A percentile compares a stretch with the other conserved stretches of the same genome.
phyloP scores from a whole-genome alignment of 2,797 vertebrate species.

The Eidolon dupreanum region DNA sequence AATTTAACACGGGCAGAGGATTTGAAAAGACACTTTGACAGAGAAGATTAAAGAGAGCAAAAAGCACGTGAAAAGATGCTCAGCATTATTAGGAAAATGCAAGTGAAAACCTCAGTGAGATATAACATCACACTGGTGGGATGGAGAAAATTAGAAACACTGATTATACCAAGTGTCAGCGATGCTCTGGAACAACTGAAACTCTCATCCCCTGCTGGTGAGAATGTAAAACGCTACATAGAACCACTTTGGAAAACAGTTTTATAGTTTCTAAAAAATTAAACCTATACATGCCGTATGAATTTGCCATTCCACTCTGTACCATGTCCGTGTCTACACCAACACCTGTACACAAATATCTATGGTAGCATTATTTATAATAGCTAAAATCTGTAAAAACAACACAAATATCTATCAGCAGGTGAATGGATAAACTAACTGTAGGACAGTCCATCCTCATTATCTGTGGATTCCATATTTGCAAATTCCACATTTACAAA shows the following conservation, averaged over 20 bases:
- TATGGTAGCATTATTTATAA: background rate
- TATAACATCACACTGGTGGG: background rate
- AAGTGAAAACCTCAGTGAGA: background rate
- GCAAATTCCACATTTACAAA: background rate
- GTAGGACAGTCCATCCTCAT: background rate
- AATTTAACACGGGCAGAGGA: background rate
- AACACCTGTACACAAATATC: background rate
- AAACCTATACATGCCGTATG: too few species aligned
- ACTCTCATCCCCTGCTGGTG: background rate
- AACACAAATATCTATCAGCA: background rate
- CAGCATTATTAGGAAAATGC: background rate
- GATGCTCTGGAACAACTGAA: background rate
- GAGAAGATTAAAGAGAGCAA: background rate
- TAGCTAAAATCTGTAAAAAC: background rate
- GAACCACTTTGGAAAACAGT: background rate
- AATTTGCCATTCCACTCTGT: background rate
- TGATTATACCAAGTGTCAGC: background rate
- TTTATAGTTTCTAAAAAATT: background rate
- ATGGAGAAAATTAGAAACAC: background rate
- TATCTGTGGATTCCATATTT: background rate
- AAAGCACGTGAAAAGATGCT: background rate
- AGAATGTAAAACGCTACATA: background rate
- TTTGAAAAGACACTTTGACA: conserved; percentile 18
- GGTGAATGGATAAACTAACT: background rate
- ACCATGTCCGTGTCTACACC: background rate